A percentile compares a stretch with the other conserved stretches of the same genome.
These are phyloP conservation scores for Melierax canorus DNA, from an alignment of 2,113 vertebrate genomes.

Conservation along the genomic window DNA sequence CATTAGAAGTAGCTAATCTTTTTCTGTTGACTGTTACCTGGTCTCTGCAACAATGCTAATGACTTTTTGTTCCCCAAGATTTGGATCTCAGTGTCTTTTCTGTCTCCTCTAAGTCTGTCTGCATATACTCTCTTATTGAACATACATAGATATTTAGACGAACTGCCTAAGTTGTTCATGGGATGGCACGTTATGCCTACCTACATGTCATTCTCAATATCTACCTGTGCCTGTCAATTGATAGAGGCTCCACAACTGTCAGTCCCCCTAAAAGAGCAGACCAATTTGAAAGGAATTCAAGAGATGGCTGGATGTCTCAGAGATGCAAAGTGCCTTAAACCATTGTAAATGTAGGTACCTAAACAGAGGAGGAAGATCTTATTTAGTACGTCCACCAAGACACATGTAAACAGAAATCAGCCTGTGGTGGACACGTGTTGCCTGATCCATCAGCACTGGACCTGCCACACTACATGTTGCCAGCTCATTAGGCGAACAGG, in stretches of 20 bases:
- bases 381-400: not conserved
- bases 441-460: accelerated
- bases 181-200: not conserved
- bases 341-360: not conserved
- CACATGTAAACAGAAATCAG: not conserved
- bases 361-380: not conserved
- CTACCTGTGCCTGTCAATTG: not conserved
- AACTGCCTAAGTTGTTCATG: not conserved
- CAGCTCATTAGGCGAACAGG: not conserved
- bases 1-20: not conserved
- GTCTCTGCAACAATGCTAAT: not conserved
- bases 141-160: not conserved
- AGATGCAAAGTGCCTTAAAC: not conserved
- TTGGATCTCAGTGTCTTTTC: not conserved
- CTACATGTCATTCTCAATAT: not conserved
- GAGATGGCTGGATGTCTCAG: not conserved
- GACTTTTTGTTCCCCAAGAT: accelerated
- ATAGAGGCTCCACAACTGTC: not conserved
- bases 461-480: not conserved
- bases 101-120: not conserved
- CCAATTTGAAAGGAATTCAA: not conserved
- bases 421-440: not conserved
- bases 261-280: not conserved
- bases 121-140: not conserved
- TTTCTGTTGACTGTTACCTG: not conserved